Percentiles rank a stretch among this genome's conserved stretches.
Evolutionary conservation across 2,797 vertebrate genomes (phyloP).

Genomic region (Triplophysa yarkandensis): DNA sequence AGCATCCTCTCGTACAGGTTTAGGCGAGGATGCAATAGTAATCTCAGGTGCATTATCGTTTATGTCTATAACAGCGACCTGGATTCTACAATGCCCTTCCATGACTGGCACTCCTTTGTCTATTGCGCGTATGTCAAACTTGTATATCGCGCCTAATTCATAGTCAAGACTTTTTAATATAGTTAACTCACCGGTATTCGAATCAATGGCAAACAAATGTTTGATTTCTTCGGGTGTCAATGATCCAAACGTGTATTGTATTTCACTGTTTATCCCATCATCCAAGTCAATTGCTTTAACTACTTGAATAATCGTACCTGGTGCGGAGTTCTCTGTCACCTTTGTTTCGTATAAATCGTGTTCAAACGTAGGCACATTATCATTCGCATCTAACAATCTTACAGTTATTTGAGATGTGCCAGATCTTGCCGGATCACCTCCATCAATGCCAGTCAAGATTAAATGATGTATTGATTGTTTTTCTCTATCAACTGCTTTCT

Average conservation of each 20-base stretch:
- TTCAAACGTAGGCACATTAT: constrained; percentile 71
- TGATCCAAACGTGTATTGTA: constrained; percentile 69
- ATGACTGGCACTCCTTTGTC: constrained; percentile 60
- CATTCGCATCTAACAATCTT: constrained; percentile 71
- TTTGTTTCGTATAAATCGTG: constrained; percentile 68
- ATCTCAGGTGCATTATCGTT: constrained; percentile 75
- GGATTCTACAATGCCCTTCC: constrained; percentile 68
- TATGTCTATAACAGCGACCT: constrained; percentile 68
- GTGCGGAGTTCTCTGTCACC: constrained; percentile 67
- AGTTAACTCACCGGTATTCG: constrained; percentile 62
- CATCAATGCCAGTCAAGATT: constrained; percentile 70
- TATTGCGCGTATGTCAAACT: constrained; percentile 66
- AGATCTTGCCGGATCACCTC: constrained; percentile 70
- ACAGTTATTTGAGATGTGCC: constrained; percentile 69
- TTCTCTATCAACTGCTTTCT: constrained; percentile 75
- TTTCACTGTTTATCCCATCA: constrained; percentile 71
- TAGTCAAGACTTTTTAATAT: constrained; percentile 69
- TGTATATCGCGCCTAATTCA: constrained; percentile 59
- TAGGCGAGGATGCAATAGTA: constrained; percentile 66
- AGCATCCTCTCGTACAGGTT: constrained; percentile 65
- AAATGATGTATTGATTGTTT: constrained; percentile 66
- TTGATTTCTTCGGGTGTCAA: constrained; percentile 63
- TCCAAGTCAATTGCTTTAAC: constrained; percentile 74
- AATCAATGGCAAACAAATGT: constrained; percentile 63
- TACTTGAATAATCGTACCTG: constrained; percentile 62